Percentiles rank a stretch among this genome's conserved stretches.
These are phyloP conservation scores for Bombycilla garrulus DNA, from an alignment of 2,113 vertebrate genomes.

Conservation along the genomic window DNA sequence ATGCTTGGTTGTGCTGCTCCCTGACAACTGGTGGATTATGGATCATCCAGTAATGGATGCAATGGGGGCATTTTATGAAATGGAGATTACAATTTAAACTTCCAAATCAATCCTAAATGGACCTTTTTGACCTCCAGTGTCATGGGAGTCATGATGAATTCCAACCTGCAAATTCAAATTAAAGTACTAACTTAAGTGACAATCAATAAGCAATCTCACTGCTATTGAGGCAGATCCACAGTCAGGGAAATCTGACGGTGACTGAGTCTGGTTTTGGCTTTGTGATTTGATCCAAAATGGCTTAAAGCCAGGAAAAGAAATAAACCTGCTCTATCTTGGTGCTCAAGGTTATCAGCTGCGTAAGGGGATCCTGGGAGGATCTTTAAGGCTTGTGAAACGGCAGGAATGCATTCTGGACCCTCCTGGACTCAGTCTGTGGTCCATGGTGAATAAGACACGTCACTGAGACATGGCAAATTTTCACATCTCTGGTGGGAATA, in stretches of 20 bases:
- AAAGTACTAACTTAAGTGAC: neutral
- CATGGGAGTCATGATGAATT: neutral
- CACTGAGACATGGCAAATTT: neutral
- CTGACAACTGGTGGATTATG: slow-evolving; percentile 1
- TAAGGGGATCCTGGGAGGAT: neutral
- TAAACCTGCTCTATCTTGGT: neutral
- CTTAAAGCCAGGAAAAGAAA: neutral
- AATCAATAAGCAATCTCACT: neutral
- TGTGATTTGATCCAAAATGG: neutral
- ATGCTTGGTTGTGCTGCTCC: neutral
- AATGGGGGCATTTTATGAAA: neutral
- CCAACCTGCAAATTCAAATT: slow-evolving; percentile 4
- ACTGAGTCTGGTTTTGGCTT: neutral
- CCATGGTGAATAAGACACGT: neutral
- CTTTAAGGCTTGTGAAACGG: neutral
- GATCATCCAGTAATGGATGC: neutral
- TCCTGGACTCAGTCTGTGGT: neutral
- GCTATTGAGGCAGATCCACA: neutral
- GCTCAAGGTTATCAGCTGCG: neutral
- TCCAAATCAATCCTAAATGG: neutral
- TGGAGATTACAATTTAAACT: neutral
- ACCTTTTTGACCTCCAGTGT: slow-evolving; percentile 21
- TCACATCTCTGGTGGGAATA: neutral
- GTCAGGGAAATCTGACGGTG: neutral
- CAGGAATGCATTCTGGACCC: neutral